Base-by-base conservation (phyloP, 1,140 invertebrate species). In the Drosophila kikkawai region DNA sequence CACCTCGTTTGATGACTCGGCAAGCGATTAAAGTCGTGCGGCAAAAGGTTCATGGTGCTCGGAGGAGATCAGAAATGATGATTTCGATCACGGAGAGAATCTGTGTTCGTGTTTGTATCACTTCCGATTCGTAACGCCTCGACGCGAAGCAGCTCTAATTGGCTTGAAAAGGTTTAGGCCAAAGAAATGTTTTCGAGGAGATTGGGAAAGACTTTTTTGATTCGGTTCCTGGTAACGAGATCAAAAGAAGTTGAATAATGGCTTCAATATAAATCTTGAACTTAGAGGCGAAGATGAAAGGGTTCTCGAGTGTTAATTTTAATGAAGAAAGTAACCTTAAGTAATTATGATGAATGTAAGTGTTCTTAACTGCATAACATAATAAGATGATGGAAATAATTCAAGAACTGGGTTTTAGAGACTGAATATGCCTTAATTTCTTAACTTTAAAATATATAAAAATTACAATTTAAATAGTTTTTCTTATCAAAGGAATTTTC, bases 1-100 rank as follows among this genome's bases (percentile, higher is more conserved):
- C 84, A 90, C 85, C 85, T 90, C 59, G 82, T 78, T 77, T 81
- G 69, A 88, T 90, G 84, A 88, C 84, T 83, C 76, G 58, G 69
- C 75, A 60, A 75, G 79, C 76, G 73, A 81, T 88, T 79, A 59
- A 64, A 71, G 58, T 57, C 45, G 48, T 58, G 67, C 32, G 41
- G 57, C 65, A 68, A 36, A 69, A 22, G 66, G 59, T 51, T 50
- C 32, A 41, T 57, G 66, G 22, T 19, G 39, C 45, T 44, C 45
- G 9, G 36, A 32, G n/a, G 19, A 42, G 41, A 63, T 63, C 59
- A 74, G 13, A 53, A 50, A 79, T 71, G 36, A 73, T 71, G 67
- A 73, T 58, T 71, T 71, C 53, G 68, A 73, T 73, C 53, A 29
- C 37, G 66, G 32, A 53, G 53, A 44, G 36, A 68, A 71, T 50